Evolutionary conservation across 2,113 vertebrate genomes (phyloP).

Genomic region (Xenopus borealis): DNA sequence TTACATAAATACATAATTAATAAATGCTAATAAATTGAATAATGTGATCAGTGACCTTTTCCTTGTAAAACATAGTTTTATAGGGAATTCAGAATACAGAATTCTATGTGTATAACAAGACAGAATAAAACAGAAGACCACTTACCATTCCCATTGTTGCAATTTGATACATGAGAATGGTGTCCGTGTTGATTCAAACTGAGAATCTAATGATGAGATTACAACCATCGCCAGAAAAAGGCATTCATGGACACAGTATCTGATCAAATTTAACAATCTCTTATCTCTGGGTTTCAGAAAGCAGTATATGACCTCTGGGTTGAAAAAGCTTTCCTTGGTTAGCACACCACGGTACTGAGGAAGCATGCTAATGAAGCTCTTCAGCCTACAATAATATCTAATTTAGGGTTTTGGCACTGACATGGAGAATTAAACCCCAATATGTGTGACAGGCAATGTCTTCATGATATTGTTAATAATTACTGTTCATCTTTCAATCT

Average conservation of each 20-base stretch:
- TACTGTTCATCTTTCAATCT: neutral
- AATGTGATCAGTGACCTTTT: too few relatives aligned
- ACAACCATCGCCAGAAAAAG: neutral
- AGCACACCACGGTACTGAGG: neutral
- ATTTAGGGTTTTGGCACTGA: neutral
- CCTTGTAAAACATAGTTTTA: too few relatives aligned
- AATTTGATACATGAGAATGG: neutral
- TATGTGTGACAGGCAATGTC: neutral
- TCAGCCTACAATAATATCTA: neutral
- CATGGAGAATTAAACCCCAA: neutral
- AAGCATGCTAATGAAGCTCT: neutral
- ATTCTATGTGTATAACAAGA: too few relatives aligned
- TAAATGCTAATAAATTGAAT: too few relatives aligned
- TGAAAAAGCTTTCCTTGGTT: neutral
- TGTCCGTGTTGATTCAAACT: neutral
- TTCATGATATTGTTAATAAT: neutral
- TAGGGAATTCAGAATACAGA: too few relatives aligned
- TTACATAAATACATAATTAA: too few relatives aligned
- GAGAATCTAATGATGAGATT: neutral
- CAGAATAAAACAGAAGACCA: neutral
- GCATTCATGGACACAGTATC: neutral
- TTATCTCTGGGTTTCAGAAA: neutral
- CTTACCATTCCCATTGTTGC: neutral
- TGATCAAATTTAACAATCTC: conserved; percentile 1
- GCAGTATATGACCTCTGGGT: neutral